A percentile compares a stretch with the other conserved stretches of the same genome.
Conservation (phyloP, 2,888 invertebrate genomes). For the Tetrapedia diversipes region DNA sequence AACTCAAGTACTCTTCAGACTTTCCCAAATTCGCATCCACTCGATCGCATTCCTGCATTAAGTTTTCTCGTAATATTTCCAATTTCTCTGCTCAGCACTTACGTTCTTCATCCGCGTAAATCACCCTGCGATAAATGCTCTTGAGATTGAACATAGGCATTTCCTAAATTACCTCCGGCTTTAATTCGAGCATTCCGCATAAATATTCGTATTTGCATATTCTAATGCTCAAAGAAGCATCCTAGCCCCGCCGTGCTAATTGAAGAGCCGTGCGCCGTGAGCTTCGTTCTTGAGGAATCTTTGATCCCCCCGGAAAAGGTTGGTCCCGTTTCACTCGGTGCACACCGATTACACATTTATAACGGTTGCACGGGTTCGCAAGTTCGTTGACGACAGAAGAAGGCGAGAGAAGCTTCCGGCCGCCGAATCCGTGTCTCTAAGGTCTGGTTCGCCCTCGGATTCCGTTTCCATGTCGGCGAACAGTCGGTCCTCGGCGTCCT, state of each 20-base stretch:
- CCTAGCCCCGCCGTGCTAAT: not conserved
- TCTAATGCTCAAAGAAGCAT: not conserved
- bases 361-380: not conserved
- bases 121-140: too few relatives aligned
- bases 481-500: not conserved
- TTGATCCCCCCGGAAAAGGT: not conserved
- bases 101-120: too few relatives aligned
- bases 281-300: conserved; percentile 3
- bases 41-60: too few relatives aligned
- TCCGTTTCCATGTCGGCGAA: conserved; percentile 11
- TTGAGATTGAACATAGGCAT: not conserved
- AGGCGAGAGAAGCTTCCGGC: not conserved
- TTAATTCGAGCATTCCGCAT: not conserved
- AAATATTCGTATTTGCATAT: too few relatives aligned
- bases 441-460: conserved; percentile 2
- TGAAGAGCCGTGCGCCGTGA: not conserved
- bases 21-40: too few relatives aligned
- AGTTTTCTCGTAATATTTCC: too few relatives aligned
- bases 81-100: too few relatives aligned
- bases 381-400: not conserved
- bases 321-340: not conserved
- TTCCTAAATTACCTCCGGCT: not conserved
- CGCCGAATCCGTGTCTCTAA: not conserved
- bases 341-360: conserved; percentile 29
- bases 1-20: too few relatives aligned